Conservation (phyloP, 2,797 vertebrate genomes). For the Buceros bicornis region DNA sequence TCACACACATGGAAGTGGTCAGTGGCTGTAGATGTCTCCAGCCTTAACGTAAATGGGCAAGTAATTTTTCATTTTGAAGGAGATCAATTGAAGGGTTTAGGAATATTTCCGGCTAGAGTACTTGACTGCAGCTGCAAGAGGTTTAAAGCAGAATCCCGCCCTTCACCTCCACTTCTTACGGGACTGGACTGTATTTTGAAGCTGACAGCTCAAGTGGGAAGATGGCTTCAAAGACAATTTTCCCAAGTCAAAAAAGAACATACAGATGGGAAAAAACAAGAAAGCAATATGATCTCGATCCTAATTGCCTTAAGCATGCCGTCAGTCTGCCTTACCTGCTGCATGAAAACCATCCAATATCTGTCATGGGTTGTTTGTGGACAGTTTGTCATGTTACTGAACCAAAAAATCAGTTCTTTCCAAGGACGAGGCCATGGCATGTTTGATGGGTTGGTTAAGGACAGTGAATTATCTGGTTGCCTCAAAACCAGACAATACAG, state of each 20-base stretch:
- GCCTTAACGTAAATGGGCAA: neutral
- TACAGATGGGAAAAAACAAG: neutral
- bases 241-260: neutral
- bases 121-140: neutral
- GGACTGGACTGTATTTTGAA: neutral
- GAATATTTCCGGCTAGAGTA: neutral
- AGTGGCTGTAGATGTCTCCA: neutral
- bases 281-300: neutral
- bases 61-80: neutral
- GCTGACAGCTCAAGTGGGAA: neutral
- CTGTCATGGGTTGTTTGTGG: neutral
- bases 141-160: neutral
- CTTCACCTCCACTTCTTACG: neutral
- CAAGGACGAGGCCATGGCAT: neutral
- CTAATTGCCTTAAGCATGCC: neutral
- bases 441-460: neutral
- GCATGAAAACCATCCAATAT: neutral
- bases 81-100: neutral
- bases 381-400: neutral
- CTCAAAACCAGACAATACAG: neutral
- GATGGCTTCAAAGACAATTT: neutral
- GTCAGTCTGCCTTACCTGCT: neutral
- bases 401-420: neutral
- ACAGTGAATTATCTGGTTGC: neutral
- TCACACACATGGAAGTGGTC: neutral